A percentile compares a stretch with the other conserved stretches of the same genome.
phyloP scores from a whole-genome alignment of 2,113 vertebrate genomes.

The Poeciliopsis turrubarensis region DNA sequence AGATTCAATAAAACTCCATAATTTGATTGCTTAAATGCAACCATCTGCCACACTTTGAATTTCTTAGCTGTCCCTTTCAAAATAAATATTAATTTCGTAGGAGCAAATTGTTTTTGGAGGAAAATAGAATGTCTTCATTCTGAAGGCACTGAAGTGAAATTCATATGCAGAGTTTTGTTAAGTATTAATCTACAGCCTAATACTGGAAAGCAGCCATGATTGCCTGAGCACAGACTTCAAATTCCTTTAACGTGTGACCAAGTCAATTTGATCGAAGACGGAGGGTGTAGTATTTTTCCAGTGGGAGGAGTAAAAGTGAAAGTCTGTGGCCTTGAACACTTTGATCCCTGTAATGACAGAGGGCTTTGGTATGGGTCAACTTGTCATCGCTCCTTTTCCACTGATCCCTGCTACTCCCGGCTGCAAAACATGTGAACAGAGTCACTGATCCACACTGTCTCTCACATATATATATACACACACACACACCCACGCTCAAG shows the following conservation, averaged over 20 bases:
- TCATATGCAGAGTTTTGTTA: background rate
- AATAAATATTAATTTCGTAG: slow-evolving; percentile 17
- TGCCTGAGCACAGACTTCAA: slow-evolving; percentile 6
- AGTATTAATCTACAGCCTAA: background rate
- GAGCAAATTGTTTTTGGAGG: background rate
- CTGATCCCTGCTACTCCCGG: slow-evolving; percentile 56
- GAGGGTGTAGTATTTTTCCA: slow-evolving; percentile 24
- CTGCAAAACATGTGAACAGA: slow-evolving; percentile 50
- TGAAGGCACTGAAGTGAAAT: slow-evolving; percentile 35
- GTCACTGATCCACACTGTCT: slow-evolving; percentile 18
- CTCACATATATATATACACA: background rate
- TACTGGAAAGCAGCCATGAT: background rate
- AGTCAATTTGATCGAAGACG: slow-evolving; percentile 10
- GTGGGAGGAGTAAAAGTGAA: slow-evolving; percentile 56
- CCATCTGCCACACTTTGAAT: slow-evolving; percentile 5
- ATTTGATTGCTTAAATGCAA: slow-evolving; percentile 10
- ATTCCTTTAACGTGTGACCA: slow-evolving; percentile 2
- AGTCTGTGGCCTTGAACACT: slow-evolving; percentile 66
- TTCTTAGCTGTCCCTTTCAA: background rate
- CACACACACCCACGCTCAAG: background rate
- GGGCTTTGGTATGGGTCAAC: slow-evolving; percentile 67
- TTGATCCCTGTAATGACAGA: slow-evolving; percentile 73
- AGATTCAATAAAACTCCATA: slow-evolving; percentile 26
- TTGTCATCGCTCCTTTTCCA: slow-evolving; percentile 61
- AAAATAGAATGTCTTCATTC: slow-evolving; percentile 26